phyloP scores from a whole-genome alignment of 2,888 invertebrate species.

The Tromatobia lineatoria region DNA sequence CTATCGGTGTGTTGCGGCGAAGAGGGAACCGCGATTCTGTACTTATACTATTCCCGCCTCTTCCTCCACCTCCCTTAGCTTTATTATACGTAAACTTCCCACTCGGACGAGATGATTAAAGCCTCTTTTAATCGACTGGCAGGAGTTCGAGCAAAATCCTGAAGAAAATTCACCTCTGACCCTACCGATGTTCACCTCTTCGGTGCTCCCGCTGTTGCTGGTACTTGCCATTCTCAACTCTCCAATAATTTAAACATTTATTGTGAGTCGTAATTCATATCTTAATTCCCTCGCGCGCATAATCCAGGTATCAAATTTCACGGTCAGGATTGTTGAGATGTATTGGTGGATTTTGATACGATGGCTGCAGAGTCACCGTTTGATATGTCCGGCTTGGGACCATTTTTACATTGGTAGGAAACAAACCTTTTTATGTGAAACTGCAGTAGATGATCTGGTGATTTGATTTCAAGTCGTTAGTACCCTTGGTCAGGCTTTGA shows the following conservation, averaged over 20 bases:
- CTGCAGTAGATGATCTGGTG: no score
- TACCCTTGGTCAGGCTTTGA: no score
- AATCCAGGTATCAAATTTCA: constrained; percentile 61
- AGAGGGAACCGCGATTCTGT: constrained; percentile 4
- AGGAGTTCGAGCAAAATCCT: constrained; percentile 66
- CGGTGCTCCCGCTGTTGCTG: constrained; percentile 25
- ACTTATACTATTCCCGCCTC: constrained; percentile 28
- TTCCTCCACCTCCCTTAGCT: constrained; percentile 47
- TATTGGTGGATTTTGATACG: background rate
- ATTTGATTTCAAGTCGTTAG: no score
- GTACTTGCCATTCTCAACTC: constrained; percentile 56
- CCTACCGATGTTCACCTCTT: constrained; percentile 65
- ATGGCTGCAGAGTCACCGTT: background rate
- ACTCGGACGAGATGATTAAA: constrained; percentile 72
- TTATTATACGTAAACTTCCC: constrained; percentile 55
- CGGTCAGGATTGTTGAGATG: constrained; percentile 27
- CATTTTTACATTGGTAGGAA: background rate
- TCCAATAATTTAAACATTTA: constrained; percentile 69
- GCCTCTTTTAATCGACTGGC: constrained; percentile 74
- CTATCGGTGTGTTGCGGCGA: constrained; percentile 13
- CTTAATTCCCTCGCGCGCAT: constrained; percentile 62
- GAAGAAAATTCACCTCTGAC: constrained; percentile 74
- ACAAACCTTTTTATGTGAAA: no score
- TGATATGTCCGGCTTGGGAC: background rate
- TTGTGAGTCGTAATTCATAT: constrained; percentile 68